Percentiles rank a stretch among this genome's conserved stretches.
Conservation (phyloP, 2,797 vertebrate species). For the Hemitrygon akajei region DNA sequence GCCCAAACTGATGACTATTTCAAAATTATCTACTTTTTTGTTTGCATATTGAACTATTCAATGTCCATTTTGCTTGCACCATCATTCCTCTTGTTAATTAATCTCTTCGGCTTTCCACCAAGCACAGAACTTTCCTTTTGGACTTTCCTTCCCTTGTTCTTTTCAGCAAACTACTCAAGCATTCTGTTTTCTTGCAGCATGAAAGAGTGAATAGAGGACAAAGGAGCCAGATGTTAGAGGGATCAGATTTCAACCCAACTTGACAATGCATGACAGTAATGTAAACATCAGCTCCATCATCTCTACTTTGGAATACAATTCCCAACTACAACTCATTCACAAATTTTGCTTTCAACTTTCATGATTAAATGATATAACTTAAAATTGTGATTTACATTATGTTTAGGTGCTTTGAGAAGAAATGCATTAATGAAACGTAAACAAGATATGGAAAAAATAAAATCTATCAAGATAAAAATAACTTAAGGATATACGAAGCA, state of each 20-base stretch:
- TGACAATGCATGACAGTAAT: background rate
- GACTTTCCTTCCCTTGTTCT: background rate
- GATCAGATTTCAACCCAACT: background rate
- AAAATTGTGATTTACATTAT: background rate
- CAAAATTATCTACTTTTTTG: no score
- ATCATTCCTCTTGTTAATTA: no score
- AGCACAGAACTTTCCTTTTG: no score
- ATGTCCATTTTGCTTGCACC: no score
- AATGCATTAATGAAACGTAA: background rate
- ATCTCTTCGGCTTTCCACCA: no score
- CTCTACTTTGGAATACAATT: background rate
- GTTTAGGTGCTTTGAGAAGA: background rate
- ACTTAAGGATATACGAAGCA: constrained; percentile 22
- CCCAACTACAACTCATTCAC: background rate
- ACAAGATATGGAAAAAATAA: constrained; percentile 6
- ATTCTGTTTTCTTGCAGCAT: background rate
- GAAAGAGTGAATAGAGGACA: background rate
- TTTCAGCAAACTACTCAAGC: background rate
- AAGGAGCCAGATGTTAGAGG: background rate
- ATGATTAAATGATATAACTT: background rate
- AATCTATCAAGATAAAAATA: background rate
- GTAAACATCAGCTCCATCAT: background rate
- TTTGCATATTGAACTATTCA: no score
- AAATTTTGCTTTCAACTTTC: constrained; percentile 7
- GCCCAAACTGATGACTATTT: no score